These are phyloP conservation scores for Melanotus villosus DNA, from an alignment of 2,888 invertebrate genomes.

Conservation along the genomic window DNA sequence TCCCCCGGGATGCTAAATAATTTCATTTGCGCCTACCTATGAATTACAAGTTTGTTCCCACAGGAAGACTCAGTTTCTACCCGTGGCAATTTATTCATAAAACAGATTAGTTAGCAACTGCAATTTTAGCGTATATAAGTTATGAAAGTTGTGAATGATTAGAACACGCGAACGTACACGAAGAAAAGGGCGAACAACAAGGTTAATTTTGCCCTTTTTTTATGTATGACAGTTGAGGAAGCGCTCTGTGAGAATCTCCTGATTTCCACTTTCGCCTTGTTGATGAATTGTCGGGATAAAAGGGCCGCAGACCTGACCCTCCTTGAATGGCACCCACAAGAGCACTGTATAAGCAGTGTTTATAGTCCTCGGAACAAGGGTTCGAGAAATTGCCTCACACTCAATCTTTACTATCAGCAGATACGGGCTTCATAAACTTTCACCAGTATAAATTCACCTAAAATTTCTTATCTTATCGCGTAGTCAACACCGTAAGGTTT, in stretches of 20 bases:
- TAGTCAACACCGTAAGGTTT: slow-evolving; percentile 13
- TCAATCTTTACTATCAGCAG: slow-evolving; percentile 33
- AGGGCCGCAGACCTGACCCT: slow-evolving; percentile 32
- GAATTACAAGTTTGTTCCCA: slow-evolving; percentile 32
- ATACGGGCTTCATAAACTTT: slow-evolving; percentile 12
- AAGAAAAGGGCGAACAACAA: no score
- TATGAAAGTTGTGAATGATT: not conserved
- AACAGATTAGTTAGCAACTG: slow-evolving; percentile 19
- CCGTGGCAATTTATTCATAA: slow-evolving; percentile 15
- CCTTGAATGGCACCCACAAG: slow-evolving; percentile 28
- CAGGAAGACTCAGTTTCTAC: slow-evolving; percentile 22
- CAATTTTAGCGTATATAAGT: slow-evolving; percentile 5
- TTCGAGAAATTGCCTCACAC: slow-evolving; percentile 39
- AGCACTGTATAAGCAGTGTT: slow-evolving; percentile 29
- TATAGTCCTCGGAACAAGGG: slow-evolving; percentile 37
- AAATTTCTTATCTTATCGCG: slow-evolving; percentile 17
- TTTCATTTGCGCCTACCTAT: slow-evolving; percentile 30
- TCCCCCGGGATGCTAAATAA: slow-evolving; percentile 28
- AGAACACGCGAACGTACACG: no score
- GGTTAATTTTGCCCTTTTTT: not conserved
- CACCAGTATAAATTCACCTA: slow-evolving; percentile 13
- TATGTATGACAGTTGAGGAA: not conserved
- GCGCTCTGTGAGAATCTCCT: not conserved
- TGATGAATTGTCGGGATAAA: slow-evolving; percentile 25
- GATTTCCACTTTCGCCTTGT: slow-evolving; percentile 8